Percentiles rank a stretch among this genome's conserved stretches.
Evolutionary conservation across 2,888 invertebrate species (phyloP).

Genomic region (Cabera pusaria): DNA sequence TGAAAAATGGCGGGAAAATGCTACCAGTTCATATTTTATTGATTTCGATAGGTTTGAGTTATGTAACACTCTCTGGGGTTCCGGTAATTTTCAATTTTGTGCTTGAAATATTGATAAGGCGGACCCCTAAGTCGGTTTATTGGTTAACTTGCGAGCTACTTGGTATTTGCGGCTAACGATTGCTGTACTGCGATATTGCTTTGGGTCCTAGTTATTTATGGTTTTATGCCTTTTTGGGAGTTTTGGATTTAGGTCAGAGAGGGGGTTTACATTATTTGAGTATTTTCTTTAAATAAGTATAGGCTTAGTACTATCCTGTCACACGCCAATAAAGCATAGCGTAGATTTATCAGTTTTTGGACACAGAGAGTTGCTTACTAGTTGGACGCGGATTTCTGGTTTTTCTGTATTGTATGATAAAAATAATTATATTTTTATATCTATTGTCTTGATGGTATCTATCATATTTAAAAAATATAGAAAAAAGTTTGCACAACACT

Average conservation of each 20-base stretch:
- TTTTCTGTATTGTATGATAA: too few species aligned
- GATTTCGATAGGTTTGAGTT: conserved; percentile 79
- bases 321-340: too few species aligned
- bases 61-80: conserved; percentile 60
- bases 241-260: conserved; percentile 1
- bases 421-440: too few species aligned
- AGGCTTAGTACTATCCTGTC: too few species aligned
- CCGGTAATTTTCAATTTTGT: conserved; percentile 80
- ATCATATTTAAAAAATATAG: too few species aligned
- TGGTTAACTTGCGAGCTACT: conserved; percentile 35
- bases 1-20: conserved; percentile 77
- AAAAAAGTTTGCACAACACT: too few species aligned
- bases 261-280: too few species aligned
- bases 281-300: too few species aligned
- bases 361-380: too few species aligned
- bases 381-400: too few species aligned
- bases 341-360: too few species aligned
- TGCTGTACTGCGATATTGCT: conserved; percentile 27
- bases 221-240: conserved; percentile 12
- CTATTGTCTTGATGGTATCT: too few species aligned
- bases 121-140: conserved; percentile 42
- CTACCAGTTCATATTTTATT: conserved; percentile 79
- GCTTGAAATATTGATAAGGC: conserved; percentile 78
- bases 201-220: conserved; percentile 26
- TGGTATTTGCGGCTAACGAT: conserved; percentile 26